phyloP scores from a whole-genome alignment of 2,113 vertebrate genomes.

The Coreoperca whiteheadi region DNA sequence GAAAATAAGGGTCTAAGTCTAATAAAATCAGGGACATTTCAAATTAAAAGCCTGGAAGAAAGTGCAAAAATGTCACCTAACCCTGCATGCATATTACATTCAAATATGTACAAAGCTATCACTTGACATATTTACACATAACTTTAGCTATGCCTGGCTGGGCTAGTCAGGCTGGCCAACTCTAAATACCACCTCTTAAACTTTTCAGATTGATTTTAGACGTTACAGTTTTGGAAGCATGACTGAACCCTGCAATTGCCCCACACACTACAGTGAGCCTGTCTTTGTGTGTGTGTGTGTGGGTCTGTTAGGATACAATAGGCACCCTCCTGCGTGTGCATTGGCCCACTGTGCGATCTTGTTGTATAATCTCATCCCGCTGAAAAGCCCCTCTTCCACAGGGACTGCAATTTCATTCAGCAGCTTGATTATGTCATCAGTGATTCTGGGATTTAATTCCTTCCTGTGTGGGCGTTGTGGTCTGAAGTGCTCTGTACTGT shows the following conservation, averaged over 20 bases:
- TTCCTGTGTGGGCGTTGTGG: conserved; percentile 62
- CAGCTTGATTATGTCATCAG: conserved; percentile 74
- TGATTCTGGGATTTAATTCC: conserved; percentile 65
- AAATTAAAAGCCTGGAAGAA: neutral
- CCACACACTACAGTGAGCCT: neutral
- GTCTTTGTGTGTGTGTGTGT: conserved; percentile 20
- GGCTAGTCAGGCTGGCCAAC: neutral
- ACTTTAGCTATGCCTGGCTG: neutral
- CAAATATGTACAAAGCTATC: neutral
- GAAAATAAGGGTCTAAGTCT: neutral
- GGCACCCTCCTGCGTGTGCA: conserved; percentile 10
- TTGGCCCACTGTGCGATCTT: conserved; percentile 28
- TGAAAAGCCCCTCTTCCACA: conserved; percentile 54
- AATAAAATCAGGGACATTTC: neutral
- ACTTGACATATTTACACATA: neutral
- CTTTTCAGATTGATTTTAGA: neutral
- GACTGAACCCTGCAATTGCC: conserved; percentile 14
- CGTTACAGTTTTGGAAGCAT: neutral
- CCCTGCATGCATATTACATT: neutral
- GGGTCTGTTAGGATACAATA: conserved; percentile 28
- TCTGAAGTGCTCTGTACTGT: conserved; percentile 50
- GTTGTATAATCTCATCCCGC: conserved; percentile 65
- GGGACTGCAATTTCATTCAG: conserved; percentile 69
- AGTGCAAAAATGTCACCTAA: neutral
- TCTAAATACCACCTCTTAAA: neutral